A percentile compares a stretch with the other conserved stretches of the same genome.
Evolutionary conservation across 2,113 vertebrate species (phyloP).

Genomic region (Lophotis ruficrista): DNA sequence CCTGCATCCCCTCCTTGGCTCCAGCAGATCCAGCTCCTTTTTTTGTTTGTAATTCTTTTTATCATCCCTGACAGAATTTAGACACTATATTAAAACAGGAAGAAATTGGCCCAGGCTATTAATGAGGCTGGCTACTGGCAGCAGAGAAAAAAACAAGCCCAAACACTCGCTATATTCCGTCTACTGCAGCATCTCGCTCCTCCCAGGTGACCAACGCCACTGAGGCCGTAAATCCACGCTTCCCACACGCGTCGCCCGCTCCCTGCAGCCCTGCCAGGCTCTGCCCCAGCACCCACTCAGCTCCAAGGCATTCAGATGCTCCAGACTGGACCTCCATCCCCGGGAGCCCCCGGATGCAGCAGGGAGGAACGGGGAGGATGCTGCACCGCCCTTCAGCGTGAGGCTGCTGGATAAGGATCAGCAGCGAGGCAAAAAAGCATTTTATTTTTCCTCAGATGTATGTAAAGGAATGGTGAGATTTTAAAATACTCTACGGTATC

Average conservation of each 20-base stretch:
- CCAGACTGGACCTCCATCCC: neutral
- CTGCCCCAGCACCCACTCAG: neutral
- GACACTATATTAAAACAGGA: neutral
- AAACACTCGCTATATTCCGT: neutral
- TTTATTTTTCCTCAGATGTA: neutral
- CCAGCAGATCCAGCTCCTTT: neutral
- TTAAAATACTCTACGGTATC: conserved; percentile 27
- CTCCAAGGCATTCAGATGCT: neutral
- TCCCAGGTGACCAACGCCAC: neutral
- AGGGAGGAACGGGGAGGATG: neutral
- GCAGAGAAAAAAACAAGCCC: neutral
- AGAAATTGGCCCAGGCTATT: neutral
- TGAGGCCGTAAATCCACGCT: neutral
- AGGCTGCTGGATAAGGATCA: neutral
- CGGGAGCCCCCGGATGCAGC: neutral
- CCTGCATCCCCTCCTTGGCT: neutral
- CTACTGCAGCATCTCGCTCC: neutral
- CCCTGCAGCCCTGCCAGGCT: neutral
- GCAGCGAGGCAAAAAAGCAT: neutral
- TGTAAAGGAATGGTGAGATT: conserved; percentile 15
- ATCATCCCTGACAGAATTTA: neutral
- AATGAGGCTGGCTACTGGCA: neutral
- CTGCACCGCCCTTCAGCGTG: neutral
- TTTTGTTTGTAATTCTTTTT: neutral
- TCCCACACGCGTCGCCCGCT: rapidly evolving